Conservation (phyloP, 2,797 vertebrate genomes). For the Gallinago stenura region DNA sequence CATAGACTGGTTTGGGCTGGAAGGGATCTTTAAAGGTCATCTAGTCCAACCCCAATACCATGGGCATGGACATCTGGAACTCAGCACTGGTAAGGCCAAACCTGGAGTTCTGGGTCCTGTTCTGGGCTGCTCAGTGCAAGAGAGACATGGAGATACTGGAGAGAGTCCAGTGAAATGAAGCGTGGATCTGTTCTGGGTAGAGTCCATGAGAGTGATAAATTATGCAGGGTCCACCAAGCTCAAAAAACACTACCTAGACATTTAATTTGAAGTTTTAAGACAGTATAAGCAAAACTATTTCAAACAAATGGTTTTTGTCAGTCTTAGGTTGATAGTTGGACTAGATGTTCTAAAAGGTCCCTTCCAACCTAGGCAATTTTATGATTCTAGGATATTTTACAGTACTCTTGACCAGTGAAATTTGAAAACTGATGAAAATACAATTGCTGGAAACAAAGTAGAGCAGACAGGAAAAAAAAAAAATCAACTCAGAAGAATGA, state of each 20-base stretch:
- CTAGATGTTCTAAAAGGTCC: too few relatives aligned
- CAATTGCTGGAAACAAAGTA: neutral
- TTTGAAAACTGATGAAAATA: neutral
- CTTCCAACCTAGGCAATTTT: too few relatives aligned
- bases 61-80: neutral
- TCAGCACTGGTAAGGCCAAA: neutral
- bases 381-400: neutral
- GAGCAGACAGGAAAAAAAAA: neutral
- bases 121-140: neutral
- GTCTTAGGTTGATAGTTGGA: too few relatives aligned
- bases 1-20: neutral
- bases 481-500: neutral
- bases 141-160: neutral
- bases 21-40: neutral
- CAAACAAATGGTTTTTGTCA: neutral
- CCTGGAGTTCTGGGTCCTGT: neutral
- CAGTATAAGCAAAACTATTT: neutral
- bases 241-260: neutral
- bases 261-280: neutral
- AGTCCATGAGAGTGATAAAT: neutral
- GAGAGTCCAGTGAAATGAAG: neutral
- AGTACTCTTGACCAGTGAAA: neutral
- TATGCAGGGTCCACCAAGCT: neutral
- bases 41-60: neutral
- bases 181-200: neutral